Conservation (phyloP, 2,113 vertebrate species). For the Edolisoma coerulescens region DNA sequence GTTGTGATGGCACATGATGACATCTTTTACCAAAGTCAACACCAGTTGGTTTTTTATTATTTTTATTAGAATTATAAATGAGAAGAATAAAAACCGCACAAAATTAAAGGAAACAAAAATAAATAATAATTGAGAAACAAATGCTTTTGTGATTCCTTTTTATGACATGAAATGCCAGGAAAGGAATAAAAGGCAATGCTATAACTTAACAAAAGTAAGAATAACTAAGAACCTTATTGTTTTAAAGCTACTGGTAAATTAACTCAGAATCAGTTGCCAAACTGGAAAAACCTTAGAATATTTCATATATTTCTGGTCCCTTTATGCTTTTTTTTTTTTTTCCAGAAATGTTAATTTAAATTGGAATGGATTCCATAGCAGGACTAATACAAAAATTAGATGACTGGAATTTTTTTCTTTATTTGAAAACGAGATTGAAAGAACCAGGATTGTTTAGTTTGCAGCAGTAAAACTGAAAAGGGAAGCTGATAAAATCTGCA, state of each 20-base stretch:
- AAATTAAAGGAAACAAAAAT: background rate
- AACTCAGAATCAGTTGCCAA: background rate
- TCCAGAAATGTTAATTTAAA: background rate
- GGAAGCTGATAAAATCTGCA: background rate
- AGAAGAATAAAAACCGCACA: rapidly evolving
- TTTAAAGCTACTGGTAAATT: background rate
- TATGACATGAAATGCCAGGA: background rate
- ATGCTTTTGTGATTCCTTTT: background rate
- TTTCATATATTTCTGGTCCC: background rate
- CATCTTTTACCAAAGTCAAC: background rate
- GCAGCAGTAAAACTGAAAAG: background rate
- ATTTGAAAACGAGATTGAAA: background rate
- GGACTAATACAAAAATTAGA: background rate
- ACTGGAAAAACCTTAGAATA: background rate
- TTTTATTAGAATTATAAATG: background rate
- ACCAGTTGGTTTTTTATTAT: background rate
- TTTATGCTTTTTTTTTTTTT: no score
- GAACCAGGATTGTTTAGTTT: background rate
- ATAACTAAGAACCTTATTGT: background rate
- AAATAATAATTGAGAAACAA: background rate
- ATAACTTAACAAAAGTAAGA: background rate
- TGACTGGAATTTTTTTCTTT: background rate
- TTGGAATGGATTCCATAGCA: background rate
- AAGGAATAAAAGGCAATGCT: background rate
- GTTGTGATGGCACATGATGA: background rate